Conservation (phyloP, 2,797 vertebrate species). For the Urocyon cinereoargenteus region DNA sequence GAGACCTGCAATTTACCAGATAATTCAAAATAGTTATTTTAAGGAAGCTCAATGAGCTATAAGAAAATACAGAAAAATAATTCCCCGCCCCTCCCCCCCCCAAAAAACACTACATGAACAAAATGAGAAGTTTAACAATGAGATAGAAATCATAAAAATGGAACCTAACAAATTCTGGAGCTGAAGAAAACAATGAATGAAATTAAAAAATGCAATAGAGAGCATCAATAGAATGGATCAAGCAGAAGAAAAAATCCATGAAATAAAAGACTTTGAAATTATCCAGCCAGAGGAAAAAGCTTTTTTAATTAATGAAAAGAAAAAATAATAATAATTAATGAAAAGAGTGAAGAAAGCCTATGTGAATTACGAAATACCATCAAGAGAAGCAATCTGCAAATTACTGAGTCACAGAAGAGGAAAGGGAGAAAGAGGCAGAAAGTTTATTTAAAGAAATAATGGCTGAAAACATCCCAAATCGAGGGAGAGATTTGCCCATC, state of each 20-base stretch:
- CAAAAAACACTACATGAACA: neutral
- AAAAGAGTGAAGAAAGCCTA: neutral
- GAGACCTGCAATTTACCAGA: neutral
- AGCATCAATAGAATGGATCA: neutral
- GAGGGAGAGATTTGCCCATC: neutral
- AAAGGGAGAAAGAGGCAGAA: neutral
- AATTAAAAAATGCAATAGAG: neutral
- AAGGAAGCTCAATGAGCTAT: neutral
- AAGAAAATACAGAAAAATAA: neutral
- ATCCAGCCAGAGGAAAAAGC: neutral
- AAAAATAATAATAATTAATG: neutral
- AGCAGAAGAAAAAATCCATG: neutral
- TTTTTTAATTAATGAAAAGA: neutral
- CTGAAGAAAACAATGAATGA: neutral
- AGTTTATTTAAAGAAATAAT: neutral
- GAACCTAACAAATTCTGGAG: neutral
- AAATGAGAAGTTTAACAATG: neutral
- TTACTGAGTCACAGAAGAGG: neutral
- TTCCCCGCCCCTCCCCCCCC: rapidly evolving
- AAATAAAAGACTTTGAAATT: neutral
- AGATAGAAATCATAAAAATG: neutral
- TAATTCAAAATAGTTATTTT: slow-evolving; percentile 1
- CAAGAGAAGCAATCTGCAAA: neutral
- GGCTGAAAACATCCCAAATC: neutral
- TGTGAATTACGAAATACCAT: neutral